Base-by-base conservation (phyloP, 1,140 invertebrate genomes). In the Sminthurinus signatus region DNA sequence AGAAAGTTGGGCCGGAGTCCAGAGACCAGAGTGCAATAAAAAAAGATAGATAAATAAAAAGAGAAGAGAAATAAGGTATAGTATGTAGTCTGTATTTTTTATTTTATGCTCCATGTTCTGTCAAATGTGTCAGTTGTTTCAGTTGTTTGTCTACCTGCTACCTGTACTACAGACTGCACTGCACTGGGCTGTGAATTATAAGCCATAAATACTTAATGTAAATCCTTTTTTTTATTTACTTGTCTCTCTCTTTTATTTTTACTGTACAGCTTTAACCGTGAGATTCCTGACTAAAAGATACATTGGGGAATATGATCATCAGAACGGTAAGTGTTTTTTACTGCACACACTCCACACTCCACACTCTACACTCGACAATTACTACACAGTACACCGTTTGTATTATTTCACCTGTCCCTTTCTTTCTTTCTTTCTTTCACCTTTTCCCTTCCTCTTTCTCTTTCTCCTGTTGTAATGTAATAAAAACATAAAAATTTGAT, bases 251-350 rank as follows among this genome's bases (percentile, higher is more conserved):
- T 64, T 67, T 73, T n/a, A n/a, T n/a, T n/a, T n/a, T n/a, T n/a
- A n/a, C n/a, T n/a, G n/a, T n/a, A 60, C 84, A 93, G 90, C 90
- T 39, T 73, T 95, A 73, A 89, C 88, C 32, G 91, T 95, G 48
- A 83, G 91, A 68, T 94, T 92, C 75, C 78, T 94, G 46, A 94
- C 91, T 0, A 88, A 86, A 73, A 79, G 91, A 67, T 95, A 92
- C 76, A 94, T 95, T 64, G 91, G 91, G 48, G 91, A 95, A 78
- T 95, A 95, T 76, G 91, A 93, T 76, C 90, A 93, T 77, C 88
- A 91, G 78, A 84, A 88, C 80, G 89, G 89, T 91, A 80, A 80
- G 75, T 71, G n/a, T 43, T 36, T 23, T 39, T 23, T 31, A 57
- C 32, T 42, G 17, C 29, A 57, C 32, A 39, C 32, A 31, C 32